phyloP scores from a whole-genome alignment of 2,113 vertebrate species.

The Alethe diademata region DNA sequence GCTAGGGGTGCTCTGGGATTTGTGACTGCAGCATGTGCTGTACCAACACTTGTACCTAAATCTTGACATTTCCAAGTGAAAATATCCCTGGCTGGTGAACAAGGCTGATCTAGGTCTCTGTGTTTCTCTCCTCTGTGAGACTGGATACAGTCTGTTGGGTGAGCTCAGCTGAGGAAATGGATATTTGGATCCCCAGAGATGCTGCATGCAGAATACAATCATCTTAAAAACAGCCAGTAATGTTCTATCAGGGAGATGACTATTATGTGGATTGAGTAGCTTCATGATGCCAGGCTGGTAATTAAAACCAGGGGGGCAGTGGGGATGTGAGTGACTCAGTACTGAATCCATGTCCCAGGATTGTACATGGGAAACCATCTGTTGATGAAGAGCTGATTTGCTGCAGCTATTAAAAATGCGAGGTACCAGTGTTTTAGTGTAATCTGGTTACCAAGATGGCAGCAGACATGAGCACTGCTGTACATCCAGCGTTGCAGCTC shows the following conservation, averaged over 20 bases:
- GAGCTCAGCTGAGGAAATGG: background rate
- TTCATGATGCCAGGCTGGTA: background rate
- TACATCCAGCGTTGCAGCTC: rapidly evolving
- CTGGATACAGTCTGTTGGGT: background rate
- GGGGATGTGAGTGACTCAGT: background rate
- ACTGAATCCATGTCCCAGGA: background rate
- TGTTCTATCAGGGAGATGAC: background rate
- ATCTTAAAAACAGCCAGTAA: background rate
- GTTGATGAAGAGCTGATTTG: background rate
- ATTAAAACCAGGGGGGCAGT: background rate
- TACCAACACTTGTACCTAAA: background rate
- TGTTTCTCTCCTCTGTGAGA: background rate
- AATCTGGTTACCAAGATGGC: background rate
- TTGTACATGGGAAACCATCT: background rate
- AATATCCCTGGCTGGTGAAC: background rate
- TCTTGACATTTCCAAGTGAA: background rate
- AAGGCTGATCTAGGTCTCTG: background rate
- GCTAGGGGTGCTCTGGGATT: background rate
- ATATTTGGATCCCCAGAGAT: slow-evolving; percentile 1
- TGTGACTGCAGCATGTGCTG: background rate
- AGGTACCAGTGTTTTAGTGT: rapidly evolving
- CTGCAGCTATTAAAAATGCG: background rate
- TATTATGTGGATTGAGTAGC: background rate
- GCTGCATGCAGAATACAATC: background rate
- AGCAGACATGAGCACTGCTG: background rate